These are phyloP conservation scores for Byasa hedistus DNA, from an alignment of 2,888 invertebrate species.

Conservation along the genomic window DNA sequence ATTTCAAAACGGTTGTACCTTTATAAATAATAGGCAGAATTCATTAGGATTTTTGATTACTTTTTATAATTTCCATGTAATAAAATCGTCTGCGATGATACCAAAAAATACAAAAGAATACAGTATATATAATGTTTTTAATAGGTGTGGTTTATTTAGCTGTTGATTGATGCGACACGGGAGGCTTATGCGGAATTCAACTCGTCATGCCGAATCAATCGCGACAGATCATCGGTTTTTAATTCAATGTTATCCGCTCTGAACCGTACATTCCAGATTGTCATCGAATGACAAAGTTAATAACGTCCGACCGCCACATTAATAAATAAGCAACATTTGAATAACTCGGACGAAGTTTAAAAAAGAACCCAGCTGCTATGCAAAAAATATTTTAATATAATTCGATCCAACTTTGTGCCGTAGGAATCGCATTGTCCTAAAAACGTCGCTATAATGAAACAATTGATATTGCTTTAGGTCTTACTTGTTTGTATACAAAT, in stretches of 20 bases:
- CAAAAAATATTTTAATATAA: not conserved
- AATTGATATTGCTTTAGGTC: slow-evolving; percentile 6
- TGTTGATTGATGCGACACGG: slow-evolving; percentile 39
- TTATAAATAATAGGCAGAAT: too few relatives aligned
- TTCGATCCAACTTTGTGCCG: not conserved
- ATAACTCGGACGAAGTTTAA: slow-evolving; percentile 7
- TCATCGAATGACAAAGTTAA: slow-evolving; percentile 47
- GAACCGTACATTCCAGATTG: slow-evolving; percentile 58
- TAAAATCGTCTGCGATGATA: not conserved
- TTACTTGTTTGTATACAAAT: not conserved
- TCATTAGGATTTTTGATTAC: not conserved
- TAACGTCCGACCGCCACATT: slow-evolving; percentile 33
- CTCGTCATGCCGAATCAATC: slow-evolving; percentile 55
- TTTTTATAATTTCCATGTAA: not conserved
- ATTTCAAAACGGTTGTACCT: too few relatives aligned
- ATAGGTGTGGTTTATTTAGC: slow-evolving; percentile 27
- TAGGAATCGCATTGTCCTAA: not conserved
- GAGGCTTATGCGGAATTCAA: slow-evolving; percentile 54
- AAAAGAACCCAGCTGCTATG: slow-evolving; percentile 1
- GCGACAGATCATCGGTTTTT: slow-evolving; percentile 56
- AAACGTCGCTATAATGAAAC: not conserved
- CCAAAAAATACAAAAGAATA: not conserved
- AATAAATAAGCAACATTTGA: slow-evolving; percentile 33
- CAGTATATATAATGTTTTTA: slow-evolving; percentile 9
- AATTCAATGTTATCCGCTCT: slow-evolving; percentile 54